Conservation (phyloP, 2,113 vertebrate species). For the Mustela lutreola region DNA sequence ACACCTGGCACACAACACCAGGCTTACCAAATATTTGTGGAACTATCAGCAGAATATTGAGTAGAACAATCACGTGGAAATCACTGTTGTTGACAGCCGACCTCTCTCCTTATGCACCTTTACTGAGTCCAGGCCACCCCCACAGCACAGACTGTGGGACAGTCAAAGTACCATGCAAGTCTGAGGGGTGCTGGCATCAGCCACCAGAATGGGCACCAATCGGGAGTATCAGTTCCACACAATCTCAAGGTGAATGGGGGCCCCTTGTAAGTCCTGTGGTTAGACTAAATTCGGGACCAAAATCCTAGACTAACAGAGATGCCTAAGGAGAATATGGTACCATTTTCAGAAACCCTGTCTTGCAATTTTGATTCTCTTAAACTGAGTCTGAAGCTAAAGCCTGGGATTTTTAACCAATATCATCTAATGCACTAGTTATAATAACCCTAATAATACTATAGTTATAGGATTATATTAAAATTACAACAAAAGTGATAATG, state of each 20-base stretch:
- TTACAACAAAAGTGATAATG: not conserved
- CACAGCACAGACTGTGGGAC: not conserved
- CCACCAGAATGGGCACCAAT: not conserved
- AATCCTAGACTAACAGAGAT: not conserved
- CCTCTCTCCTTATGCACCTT: not conserved
- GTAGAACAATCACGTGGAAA: not conserved
- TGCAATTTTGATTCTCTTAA: conserved; percentile 5
- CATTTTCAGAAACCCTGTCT: not conserved
- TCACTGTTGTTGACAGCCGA: not conserved
- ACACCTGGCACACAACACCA: not conserved
- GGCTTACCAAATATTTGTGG: not conserved
- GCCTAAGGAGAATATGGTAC: not conserved
- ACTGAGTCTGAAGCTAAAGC: not conserved
- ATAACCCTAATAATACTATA: not conserved
- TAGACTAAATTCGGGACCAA: not conserved
- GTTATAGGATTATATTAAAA: not conserved
- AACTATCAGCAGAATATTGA: not conserved
- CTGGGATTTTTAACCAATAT: not conserved
- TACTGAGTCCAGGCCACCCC: not conserved
- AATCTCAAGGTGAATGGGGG: not conserved
- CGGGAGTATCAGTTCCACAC: not conserved
- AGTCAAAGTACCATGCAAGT: not conserved
- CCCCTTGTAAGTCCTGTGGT: not conserved
- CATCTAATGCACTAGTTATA: not conserved
- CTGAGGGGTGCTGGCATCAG: not conserved